phyloP scores from a whole-genome alignment of 2,113 vertebrate genomes.

The Mionectes macconnelli region DNA sequence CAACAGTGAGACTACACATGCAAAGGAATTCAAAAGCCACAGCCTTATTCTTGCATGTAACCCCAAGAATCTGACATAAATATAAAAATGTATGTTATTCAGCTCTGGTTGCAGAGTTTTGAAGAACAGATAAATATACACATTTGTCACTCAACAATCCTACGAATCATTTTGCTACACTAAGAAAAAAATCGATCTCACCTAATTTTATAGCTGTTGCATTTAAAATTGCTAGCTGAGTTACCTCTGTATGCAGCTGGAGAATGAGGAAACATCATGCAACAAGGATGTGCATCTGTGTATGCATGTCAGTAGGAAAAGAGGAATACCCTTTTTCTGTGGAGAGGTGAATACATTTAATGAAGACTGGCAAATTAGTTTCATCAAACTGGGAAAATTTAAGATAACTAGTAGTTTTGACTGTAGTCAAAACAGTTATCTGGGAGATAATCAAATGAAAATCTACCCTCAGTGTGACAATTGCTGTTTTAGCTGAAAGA shows the following conservation, averaged over 20 bases:
- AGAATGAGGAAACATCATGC: background rate
- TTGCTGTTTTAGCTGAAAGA: background rate
- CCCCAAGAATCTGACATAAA: background rate
- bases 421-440: background rate
- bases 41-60: background rate
- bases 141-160: background rate
- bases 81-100: background rate
- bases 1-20: background rate
- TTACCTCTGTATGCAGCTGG: background rate
- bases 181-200: background rate
- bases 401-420: background rate
- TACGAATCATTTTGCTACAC: background rate
- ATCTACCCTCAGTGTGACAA: background rate
- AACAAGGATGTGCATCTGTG: rapidly evolving
- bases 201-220: background rate
- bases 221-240: background rate
- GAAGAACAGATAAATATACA: background rate
- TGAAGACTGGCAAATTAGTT: background rate
- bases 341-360: background rate
- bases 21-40: background rate
- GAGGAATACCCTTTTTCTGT: background rate
- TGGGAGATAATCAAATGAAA: background rate
- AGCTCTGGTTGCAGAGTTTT: background rate
- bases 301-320: background rate
- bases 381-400: background rate